Evolutionary conservation across 2,888 invertebrate genomes (phyloP).

Genomic region (Oscheius sp.): DNA sequence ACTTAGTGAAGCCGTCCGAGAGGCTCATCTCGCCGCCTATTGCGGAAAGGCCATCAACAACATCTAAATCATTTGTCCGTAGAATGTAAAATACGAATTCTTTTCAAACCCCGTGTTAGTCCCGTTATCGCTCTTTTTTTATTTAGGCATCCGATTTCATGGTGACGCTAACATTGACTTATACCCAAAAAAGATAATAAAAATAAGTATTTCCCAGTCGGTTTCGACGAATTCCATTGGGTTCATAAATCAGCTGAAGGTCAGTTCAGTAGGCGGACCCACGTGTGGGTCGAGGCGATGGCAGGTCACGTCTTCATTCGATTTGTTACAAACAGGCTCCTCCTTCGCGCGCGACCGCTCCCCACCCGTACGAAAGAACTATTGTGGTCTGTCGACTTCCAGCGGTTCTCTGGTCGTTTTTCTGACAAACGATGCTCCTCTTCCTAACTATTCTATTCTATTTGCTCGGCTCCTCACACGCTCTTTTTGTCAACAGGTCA

Average conservation of each 20-base stretch:
- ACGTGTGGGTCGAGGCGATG: constrained; percentile 20
- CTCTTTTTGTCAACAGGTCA: constrained; percentile 35
- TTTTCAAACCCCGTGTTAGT: constrained; percentile 24
- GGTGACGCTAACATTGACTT: constrained; percentile 6
- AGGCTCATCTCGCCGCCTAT: constrained; percentile 94
- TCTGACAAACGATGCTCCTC: constrained; percentile 7
- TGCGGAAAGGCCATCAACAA: constrained; percentile 98
- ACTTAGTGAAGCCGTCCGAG: constrained; percentile 94
- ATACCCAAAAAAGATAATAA: constrained; percentile 23
- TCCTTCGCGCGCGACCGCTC: background rate
- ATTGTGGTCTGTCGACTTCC: constrained; percentile 27
- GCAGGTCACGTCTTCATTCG: constrained; percentile 32
- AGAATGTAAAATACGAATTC: constrained; percentile 22
- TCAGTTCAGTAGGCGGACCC: constrained; percentile 4
- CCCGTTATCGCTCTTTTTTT: constrained; percentile 10
- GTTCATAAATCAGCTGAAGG: background rate
- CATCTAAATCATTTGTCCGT: constrained; percentile 53
- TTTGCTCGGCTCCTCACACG: background rate
- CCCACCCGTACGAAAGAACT: constrained; percentile 32
- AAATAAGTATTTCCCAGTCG: constrained; percentile 1
- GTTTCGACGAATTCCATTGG: background rate
- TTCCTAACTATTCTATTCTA: background rate
- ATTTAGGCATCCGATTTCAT: constrained; percentile 13
- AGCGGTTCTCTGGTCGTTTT: constrained; percentile 6
- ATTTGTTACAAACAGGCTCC: constrained; percentile 38